Conservation (phyloP, 2,113 vertebrate species). For the Chionomys nivalis region DNA sequence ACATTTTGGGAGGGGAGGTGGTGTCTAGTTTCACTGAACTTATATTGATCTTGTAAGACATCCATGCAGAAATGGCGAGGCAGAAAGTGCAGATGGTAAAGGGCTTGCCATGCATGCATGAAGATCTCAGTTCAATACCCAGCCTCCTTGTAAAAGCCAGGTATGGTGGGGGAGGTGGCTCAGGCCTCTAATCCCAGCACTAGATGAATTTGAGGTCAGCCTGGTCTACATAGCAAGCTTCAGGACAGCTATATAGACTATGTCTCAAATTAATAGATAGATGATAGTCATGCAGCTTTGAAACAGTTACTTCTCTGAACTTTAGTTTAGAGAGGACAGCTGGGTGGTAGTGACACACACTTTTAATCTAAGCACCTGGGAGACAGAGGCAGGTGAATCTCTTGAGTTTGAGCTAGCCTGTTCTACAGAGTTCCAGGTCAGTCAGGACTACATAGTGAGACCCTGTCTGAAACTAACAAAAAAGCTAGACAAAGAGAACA, state of each 20-base stretch:
- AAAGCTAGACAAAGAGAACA: not conserved
- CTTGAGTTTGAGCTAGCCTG: not conserved
- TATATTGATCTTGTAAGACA: not conserved
- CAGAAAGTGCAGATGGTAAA: not conserved
- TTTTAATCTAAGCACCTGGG: no score
- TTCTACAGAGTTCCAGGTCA: not conserved
- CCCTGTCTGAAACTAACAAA: not conserved
- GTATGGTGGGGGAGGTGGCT: not conserved
- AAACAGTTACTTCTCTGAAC: not conserved
- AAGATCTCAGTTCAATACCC: not conserved
- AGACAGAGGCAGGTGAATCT: not conserved
- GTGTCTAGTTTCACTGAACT: not conserved
- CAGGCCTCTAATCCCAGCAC: no score
- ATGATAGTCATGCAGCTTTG: not conserved
- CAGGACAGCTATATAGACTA: not conserved
- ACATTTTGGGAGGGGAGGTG: not conserved
- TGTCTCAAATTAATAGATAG: not conserved
- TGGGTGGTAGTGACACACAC: not conserved
- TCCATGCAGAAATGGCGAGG: not conserved
- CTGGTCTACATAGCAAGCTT: not conserved
- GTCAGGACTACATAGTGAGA: not conserved
- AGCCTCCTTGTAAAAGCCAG: not conserved
- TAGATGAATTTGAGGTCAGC: not conserved
- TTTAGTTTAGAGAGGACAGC: not conserved
- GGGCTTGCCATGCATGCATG: not conserved